Conservation (phyloP, 2,888 invertebrate genomes). For the Eupithecia pulchellata region DNA sequence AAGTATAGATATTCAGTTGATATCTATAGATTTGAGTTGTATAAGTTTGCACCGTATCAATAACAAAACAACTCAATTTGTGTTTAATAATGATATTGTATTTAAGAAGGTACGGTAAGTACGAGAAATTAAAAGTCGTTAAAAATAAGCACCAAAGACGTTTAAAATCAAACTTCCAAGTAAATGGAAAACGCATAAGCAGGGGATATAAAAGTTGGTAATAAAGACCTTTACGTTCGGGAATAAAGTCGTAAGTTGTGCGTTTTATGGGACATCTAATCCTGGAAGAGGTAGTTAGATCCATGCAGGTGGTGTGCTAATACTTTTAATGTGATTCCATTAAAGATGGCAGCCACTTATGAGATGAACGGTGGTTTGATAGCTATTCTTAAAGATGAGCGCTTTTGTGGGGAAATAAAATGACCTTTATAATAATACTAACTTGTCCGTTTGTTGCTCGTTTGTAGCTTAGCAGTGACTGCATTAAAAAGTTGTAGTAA, state of each 20-base stretch:
- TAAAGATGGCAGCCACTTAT: background rate
- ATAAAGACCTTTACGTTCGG: slow-evolving; percentile 37
- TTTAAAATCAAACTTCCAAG: slow-evolving; percentile 3
- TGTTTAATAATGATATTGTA: too few species aligned
- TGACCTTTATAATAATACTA: background rate
- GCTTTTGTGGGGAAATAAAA: background rate
- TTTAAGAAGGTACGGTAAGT: too few species aligned
- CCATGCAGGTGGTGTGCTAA: background rate
- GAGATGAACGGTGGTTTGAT: background rate
- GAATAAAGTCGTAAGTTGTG: slow-evolving; percentile 36
- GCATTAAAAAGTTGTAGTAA: too few species aligned
- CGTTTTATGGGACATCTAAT: slow-evolving; percentile 29
- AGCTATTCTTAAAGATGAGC: background rate
- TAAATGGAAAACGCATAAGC: slow-evolving; percentile 15
- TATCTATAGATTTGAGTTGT: too few species aligned
- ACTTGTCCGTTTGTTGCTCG: too few species aligned
- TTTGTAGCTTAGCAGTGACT: too few species aligned
- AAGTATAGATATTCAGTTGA: too few species aligned
- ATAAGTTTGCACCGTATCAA: too few species aligned
- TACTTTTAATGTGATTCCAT: background rate
- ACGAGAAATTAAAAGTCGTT: too few species aligned
- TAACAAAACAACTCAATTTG: too few species aligned
- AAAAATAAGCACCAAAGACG: background rate
- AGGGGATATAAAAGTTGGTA: slow-evolving; percentile 34
- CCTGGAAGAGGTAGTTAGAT: background rate